Evolutionary conservation across 1,140 invertebrate genomes (phyloP), one percentile per base, ranked within the genome.

Genomic region (Dysdera silvatica): DNA sequence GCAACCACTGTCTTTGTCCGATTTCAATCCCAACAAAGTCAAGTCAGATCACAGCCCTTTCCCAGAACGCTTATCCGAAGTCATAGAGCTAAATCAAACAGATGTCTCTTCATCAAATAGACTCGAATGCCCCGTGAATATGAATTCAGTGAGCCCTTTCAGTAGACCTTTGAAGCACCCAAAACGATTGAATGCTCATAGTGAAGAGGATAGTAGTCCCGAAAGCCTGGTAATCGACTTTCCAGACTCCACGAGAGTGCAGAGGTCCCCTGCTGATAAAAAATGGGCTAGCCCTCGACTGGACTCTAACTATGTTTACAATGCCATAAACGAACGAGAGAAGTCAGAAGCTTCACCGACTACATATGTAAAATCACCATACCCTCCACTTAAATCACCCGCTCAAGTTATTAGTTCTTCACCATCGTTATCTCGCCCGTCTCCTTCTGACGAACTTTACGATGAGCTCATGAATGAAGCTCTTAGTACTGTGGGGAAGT

Each of bases 391-490:
- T n/a, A 67, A 66, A 54, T 69, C 69, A 16, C 67, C 67, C 26
- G 56, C 52, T 31, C 52, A 59, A 35, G 49, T 65, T 7, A 3
- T 49, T 10, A 60, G 67, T 41, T 58, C 65, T 12, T 65, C 68
- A 54, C 66, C 64, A 57, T 69, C 69, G 33, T 45, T 68, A 55
- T 18, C 65, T 29, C 72, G 70, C 52, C 71, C 75, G 6, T 89
- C 88, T 2, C 87, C 89, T 5, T 87, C 84, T 67, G n/a, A n/a
- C n/a, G 85, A 87, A 59, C 89, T 88, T 58, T 89, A 92, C 70
- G 89, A 92, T 73, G 89, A 92, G 70, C 81, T 91, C 2, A 90
- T 91, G 85, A 89, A 92, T 72, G 89, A 89, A 72, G 87, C 88
- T 2, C 76, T 91, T 23, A 85, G 87, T 32, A 86, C 86, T 45